These are phyloP conservation scores for Tromatobia lineatoria DNA, from an alignment of 2,888 invertebrate genomes.

Conservation along the genomic window DNA sequence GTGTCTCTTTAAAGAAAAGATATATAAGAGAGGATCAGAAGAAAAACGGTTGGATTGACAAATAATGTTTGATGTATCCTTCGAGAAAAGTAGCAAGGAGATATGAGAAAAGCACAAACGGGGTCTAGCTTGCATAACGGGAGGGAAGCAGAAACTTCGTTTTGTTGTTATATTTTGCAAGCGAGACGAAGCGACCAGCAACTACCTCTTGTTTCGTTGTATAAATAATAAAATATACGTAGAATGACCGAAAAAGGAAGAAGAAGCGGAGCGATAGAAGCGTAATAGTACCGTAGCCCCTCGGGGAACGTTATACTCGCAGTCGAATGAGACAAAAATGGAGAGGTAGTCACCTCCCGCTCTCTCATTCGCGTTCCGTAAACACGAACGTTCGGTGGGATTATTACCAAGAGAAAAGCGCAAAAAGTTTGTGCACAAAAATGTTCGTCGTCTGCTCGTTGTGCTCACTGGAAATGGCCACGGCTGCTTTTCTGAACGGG, in stretches of 20 bases:
- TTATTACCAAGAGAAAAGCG: constrained; percentile 45
- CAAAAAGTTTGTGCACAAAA: constrained; percentile 43
- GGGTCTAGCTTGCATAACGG: constrained; percentile 31
- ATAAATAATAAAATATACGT: constrained; percentile 56
- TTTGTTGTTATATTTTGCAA: constrained; percentile 50
- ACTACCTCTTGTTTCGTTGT: constrained; percentile 42
- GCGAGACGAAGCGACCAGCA: constrained; percentile 23
- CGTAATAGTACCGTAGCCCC: constrained; percentile 31
- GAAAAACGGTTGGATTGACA: no score
- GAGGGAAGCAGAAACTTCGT: constrained; percentile 20
- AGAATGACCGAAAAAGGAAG: constrained; percentile 42
- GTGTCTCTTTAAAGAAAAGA: no score
- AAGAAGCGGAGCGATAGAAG: constrained; percentile 31
- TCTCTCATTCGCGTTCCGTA: constrained; percentile 31
- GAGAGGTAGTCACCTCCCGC: constrained; percentile 26
- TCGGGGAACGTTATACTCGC: constrained; percentile 38
- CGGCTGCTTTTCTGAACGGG: constrained; percentile 22
- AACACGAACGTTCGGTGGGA: constrained; percentile 41
- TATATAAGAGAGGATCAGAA: no score
- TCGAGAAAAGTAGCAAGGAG: constrained; percentile 41
- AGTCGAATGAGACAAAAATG: constrained; percentile 53
- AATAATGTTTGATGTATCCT: background rate
- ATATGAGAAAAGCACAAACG: constrained; percentile 63
- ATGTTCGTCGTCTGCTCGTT: constrained; percentile 16
- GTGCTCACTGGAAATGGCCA: constrained; percentile 22